Base-by-base conservation (phyloP, 64 coral and sea anemone species). In the Catalaphyllia jardinei region DNA sequence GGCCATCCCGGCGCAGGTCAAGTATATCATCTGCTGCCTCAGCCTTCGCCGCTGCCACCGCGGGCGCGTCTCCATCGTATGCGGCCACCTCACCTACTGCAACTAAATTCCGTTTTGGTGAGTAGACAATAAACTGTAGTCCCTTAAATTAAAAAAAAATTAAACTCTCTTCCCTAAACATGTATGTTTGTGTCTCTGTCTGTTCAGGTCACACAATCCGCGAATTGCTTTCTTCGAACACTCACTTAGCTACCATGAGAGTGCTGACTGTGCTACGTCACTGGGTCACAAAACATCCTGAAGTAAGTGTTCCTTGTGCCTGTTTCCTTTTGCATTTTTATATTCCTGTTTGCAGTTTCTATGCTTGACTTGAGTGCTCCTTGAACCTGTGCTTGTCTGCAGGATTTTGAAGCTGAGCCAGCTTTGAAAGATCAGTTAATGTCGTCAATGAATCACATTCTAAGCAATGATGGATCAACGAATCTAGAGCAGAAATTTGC, bases 21-120 rank as follows among this genome's bases (percentile, higher is more conserved):
- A 99, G 97, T 77, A 99, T 99, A 85, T 93, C 97, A 27, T 91
- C 94, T 87, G 97, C 97, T 10, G 97, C 97, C 63, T 91, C 97
- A 17, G 97, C 97, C 10, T 99, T 99, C 73, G 97, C 97, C 24
- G 97, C 97, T 24, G 97, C 97, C 0, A 99, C 97, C 19, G 97
- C 97, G 4, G 97, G 97, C 49, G 97, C 97, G 29, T 93, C 94
- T 38, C 88, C 94, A n/a, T 99, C 97, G 24, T 74, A 92, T 72
- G 75, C 82, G 33, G 67, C 74, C 22, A 93, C 71, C 31, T 95
- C 93, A 60, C 79, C 92, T 17, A 88, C 89, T 76, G 62, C 83
- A 30, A 67, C 86, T 17, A 81, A 77, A 91, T 99, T 99, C 67
- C 94, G 90, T 38, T 99, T 99, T 90, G 93, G 97, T 99, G 79